Evolutionary conservation across 2,797 vertebrate genomes (phyloP), one percentile per base, ranked within the genome.

Genomic region (Gobionotothen gibberifrons): DNA sequence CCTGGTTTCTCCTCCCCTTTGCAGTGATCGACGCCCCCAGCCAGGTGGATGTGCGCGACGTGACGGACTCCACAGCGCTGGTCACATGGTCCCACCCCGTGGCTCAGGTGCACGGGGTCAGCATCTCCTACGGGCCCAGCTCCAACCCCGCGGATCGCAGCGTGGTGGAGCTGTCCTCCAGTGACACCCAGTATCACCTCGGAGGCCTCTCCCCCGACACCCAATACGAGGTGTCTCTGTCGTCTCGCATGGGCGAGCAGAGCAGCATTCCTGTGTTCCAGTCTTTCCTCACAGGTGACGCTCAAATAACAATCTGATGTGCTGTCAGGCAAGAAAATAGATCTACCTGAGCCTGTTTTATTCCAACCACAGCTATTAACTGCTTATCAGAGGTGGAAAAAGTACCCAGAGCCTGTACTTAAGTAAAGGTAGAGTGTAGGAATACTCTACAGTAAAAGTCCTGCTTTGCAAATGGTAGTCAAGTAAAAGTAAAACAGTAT

Each of bases 81-180:
- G 92, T 99, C 88, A 98, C 97, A 0, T 99, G 98, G 98, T 95
- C 94, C 85, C 97, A 96, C 76, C 97, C 98, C 1, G 86, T 97
- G 77, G 97, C 98, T 9, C 90, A 94, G 54, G 96, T 99, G 0
- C 97, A 99, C 0, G 87, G 93, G 1, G 72, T 99, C 3, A 96
- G 94, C 12, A 78, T 99, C 68, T 96, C 94, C 0, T 99, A 96
- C 0, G 96, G 96, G 32, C 95, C 96, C 53, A 95, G 93, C 83
- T 90, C 92, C 0, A 76, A 91, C 48, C 95, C 96, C 0, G 89
- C 93, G 0, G 96, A 96, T 83, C 95, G 92, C 67, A 96, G 90
- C 1, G 92, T 93, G 48, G 90, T 99, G 0, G 93, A 97, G 9
- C 94, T 99, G 76, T 92, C 95, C 0, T 92, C 95, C 3, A 92